Conservation (phyloP, 2,113 vertebrate genomes). For the Carassius gibelio region DNA sequence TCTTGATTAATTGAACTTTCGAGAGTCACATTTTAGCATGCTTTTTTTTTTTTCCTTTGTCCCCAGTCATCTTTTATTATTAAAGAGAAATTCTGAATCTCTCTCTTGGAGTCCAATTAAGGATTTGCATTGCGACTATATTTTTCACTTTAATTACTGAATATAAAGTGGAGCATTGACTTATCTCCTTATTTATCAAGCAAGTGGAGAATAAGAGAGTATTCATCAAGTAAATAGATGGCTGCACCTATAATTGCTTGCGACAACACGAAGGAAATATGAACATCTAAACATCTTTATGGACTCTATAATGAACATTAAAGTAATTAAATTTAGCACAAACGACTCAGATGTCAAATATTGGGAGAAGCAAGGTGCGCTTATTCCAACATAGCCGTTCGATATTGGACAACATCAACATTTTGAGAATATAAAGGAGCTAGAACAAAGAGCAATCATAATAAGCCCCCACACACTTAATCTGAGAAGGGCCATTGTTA, state of each 20-base stretch:
- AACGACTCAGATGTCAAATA: slow-evolving; percentile 82
- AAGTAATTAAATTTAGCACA: slow-evolving; percentile 89
- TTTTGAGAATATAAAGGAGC: slow-evolving; percentile 35
- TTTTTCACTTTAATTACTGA: slow-evolving; percentile 99
- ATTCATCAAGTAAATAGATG: slow-evolving; percentile 99
- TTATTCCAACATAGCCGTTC: slow-evolving; percentile 65
- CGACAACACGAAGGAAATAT: slow-evolving; percentile 83
- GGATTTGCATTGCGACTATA: slow-evolving; percentile 99
- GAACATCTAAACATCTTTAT: slow-evolving; percentile 87
- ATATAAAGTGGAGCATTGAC: slow-evolving; percentile 92
- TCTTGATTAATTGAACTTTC: slow-evolving; percentile 97
- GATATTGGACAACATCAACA: slow-evolving; percentile 23
- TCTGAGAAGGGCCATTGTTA: slow-evolving; percentile 25
- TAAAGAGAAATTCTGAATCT: slow-evolving; percentile 99
- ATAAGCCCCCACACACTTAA: slow-evolving; percentile 41
- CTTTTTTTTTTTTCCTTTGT: slow-evolving; percentile 86
- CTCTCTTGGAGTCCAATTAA: slow-evolving; percentile 99
- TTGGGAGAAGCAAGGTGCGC: slow-evolving; percentile 75
- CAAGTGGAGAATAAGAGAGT: slow-evolving; percentile 77
- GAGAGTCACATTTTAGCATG: slow-evolving; percentile 92
- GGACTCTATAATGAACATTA: slow-evolving; percentile 90
- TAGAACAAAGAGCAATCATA: slow-evolving; percentile 45
- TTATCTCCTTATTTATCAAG: slow-evolving; percentile 99
- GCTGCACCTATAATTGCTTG: slow-evolving; percentile 91
- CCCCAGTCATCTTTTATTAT: slow-evolving; percentile 99